Evolutionary conservation across 2,888 invertebrate genomes (phyloP).

Genomic region (Agrenia bidenticulata): DNA sequence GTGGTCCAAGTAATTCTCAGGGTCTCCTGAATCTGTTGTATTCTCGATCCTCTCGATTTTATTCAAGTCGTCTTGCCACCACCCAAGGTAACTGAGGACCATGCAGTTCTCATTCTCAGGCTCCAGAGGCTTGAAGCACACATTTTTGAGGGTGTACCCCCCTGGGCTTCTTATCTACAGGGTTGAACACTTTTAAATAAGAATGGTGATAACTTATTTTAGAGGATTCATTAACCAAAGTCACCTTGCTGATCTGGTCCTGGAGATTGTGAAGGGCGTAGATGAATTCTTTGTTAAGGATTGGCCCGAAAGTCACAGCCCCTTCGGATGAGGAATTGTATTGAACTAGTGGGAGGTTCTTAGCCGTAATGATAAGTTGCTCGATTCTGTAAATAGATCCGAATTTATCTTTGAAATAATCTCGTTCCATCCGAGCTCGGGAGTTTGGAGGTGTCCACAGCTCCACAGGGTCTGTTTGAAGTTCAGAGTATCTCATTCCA

Average conservation of each 20-base stretch:
- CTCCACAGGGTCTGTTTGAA: slow-evolving; percentile 93
- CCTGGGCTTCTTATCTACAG: slow-evolving; percentile 26
- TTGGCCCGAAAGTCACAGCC: slow-evolving; percentile 71
- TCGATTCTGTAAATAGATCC: slow-evolving; percentile 93
- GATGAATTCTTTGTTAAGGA: slow-evolving; percentile 79
- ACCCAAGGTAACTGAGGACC: slow-evolving; percentile 87
- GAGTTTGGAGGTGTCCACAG: slow-evolving; percentile 93
- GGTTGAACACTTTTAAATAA: no score
- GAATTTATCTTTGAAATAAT: slow-evolving; percentile 90
- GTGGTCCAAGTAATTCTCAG: slow-evolving; percentile 69
- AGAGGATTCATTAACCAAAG: no score
- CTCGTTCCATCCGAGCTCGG: slow-evolving; percentile 80
- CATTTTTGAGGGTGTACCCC: slow-evolving; percentile 65
- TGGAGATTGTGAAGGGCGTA: slow-evolving; percentile 71
- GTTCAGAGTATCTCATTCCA: slow-evolving; percentile 72
- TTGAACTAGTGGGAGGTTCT: slow-evolving; percentile 52
- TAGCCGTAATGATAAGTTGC: slow-evolving; percentile 74
- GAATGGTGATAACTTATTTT: no score
- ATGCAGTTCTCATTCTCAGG: slow-evolving; percentile 73
- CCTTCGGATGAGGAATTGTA: slow-evolving; percentile 68
- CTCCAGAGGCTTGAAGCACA: slow-evolving; percentile 88
- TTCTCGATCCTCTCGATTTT: slow-evolving; percentile 57
- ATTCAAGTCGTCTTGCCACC: slow-evolving; percentile 73
- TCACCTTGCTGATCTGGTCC: slow-evolving; percentile 63
- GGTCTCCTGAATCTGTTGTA: background rate